Conservation (phyloP, 2,888 invertebrate species). For the Eumacrocentrus americanus region DNA sequence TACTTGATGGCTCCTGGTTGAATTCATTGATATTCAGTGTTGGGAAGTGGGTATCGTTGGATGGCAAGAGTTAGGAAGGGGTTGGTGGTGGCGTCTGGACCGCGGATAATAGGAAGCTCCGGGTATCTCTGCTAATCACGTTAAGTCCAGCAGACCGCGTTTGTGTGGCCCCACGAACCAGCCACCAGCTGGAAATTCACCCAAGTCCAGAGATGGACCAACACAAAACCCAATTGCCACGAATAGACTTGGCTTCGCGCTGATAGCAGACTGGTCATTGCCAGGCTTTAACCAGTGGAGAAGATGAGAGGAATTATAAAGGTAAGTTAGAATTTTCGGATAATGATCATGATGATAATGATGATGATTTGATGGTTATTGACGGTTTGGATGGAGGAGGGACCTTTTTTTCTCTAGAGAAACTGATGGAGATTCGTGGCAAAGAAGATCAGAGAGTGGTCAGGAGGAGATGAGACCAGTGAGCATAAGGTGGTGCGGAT, state of each 20-base stretch:
- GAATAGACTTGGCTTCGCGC: neutral
- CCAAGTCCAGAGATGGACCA: slow-evolving; percentile 10
- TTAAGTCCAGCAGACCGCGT: slow-evolving; percentile 60
- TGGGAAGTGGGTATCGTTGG: slow-evolving; percentile 23
- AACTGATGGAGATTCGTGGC: too few relatives aligned
- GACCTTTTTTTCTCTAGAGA: too few relatives aligned
- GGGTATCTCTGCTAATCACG: slow-evolving; percentile 60
- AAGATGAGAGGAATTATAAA: neutral
- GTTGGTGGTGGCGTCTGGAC: slow-evolving; percentile 53
- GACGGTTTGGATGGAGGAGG: too few relatives aligned
- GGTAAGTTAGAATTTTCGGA: too few relatives aligned
- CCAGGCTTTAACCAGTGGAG: neutral
- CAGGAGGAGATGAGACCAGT: too few relatives aligned
- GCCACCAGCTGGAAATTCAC: slow-evolving; percentile 35
- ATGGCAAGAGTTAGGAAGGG: slow-evolving; percentile 35
- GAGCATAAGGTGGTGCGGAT: too few relatives aligned
- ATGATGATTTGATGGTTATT: neutral
- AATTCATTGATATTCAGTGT: slow-evolving; percentile 7
- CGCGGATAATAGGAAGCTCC: slow-evolving; percentile 55
- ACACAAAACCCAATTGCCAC: slow-evolving; percentile 37
- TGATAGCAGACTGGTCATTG: neutral
- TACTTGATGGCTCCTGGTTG: neutral
- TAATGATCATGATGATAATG: too few relatives aligned
- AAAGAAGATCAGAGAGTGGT: too few relatives aligned
- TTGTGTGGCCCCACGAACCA: slow-evolving; percentile 52